Base-by-base conservation (phyloP, 2,113 vertebrate species). In the Pituophis catenifer region DNA sequence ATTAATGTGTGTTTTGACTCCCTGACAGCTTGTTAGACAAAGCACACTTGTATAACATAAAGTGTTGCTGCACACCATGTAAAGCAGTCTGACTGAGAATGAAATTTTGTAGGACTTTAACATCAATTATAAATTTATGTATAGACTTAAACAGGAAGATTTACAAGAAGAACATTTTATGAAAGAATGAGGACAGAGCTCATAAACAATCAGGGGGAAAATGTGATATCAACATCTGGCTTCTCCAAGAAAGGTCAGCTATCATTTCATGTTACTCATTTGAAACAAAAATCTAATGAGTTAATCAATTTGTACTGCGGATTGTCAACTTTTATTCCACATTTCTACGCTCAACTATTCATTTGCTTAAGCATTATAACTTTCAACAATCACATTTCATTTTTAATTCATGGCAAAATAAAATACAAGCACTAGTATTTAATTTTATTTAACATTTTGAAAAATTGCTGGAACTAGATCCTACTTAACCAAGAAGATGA, bases 231-330 rank as follows among this genome's bases (percentile, higher is more conserved):
- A 91, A 91, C 38, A 91, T 85, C 90, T 94, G 10, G n/a, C 59
- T 90, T 89, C 87, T 91, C 93, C 89, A 38, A n/a, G 57, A 91
- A 91, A 91, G 89, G 50, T 90, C 44, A 93, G 53, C 57, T 55
- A 91, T 57, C 88, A 88, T 93, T 91, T 38, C 58, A 19, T 92
- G 26, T 81, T 81, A 81, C 33, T 81, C 75, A 81, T 81, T 17
- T 81, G 50, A 94, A 94, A 7, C 2, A 90, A 10, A 10, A 29
- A 86, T 44, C 54, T 86, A 5, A 91, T 58, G 44, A 88, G 57
- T 81, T 81, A 81, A 81, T 81, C 75, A 55, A 89, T 92, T 24
- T 55, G n/a, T 44, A 44, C 52, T 70, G 87, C 62, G 57, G 59
- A 55, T 89, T 88, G 87, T 89, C 89, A 62, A 55, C 38, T 88